Evolutionary conservation across 2,888 invertebrate species (phyloP).

Genomic region (Adelphocoris suturalis): DNA sequence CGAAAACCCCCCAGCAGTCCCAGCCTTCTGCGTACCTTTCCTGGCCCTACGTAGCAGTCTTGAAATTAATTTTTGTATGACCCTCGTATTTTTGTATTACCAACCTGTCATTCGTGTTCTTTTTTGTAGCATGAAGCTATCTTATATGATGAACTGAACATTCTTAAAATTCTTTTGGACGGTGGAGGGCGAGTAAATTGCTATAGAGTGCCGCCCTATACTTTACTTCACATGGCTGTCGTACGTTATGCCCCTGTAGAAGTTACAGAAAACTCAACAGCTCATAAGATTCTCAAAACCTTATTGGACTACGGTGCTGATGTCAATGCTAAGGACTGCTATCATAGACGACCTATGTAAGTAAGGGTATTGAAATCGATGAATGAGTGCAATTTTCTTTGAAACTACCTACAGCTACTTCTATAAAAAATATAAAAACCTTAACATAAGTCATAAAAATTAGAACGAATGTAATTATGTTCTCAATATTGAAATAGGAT

Average conservation of each 20-base stretch:
- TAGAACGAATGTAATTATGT: too few relatives aligned
- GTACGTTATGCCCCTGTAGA: background rate
- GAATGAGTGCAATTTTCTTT: too few relatives aligned
- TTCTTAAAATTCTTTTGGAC: conserved; percentile 47
- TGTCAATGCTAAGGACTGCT: conserved; percentile 24
- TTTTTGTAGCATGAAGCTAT: conserved; percentile 56
- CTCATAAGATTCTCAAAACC: conserved; percentile 44
- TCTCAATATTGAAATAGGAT: too few relatives aligned
- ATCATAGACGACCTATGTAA: conserved; percentile 37
- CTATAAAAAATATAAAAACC: too few relatives aligned
- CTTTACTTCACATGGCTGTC: conserved; percentile 48
- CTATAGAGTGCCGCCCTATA: conserved; percentile 32
- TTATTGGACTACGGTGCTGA: conserved; percentile 53
- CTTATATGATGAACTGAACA: conserved; percentile 29
- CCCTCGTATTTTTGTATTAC: too few relatives aligned
- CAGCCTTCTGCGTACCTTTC: too few relatives aligned
- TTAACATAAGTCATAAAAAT: too few relatives aligned
- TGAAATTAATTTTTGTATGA: too few relatives aligned
- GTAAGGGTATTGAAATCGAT: background rate
- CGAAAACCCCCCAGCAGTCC: too few relatives aligned
- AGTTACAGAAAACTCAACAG: background rate
- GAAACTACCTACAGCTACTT: too few relatives aligned
- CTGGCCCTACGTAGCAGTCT: too few relatives aligned
- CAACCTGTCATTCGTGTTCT: too few relatives aligned
- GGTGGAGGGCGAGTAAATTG: conserved; percentile 58